These are phyloP conservation scores for Meloe dianella DNA, from an alignment of 2,888 invertebrate species.

Conservation along the genomic window DNA sequence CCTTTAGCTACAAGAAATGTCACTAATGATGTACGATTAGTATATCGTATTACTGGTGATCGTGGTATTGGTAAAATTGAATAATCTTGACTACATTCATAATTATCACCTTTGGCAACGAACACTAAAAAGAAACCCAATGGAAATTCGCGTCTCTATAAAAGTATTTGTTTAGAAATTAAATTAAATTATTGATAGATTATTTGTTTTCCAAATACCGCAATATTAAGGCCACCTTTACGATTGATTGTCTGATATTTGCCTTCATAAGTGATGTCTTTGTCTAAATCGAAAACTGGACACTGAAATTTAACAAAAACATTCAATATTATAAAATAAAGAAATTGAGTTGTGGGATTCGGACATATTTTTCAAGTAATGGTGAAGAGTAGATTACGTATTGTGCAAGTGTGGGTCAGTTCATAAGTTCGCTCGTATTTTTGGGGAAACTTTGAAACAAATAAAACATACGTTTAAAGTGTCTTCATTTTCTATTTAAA, in stretches of 20 bases:
- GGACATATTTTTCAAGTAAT: too few relatives aligned
- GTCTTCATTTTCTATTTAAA: too few relatives aligned
- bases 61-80: conserved; percentile 51
- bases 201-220: conserved; percentile 61
- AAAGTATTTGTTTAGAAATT: conserved; percentile 30
- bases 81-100: conserved; percentile 60
- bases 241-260: conserved; percentile 78
- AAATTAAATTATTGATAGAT: conserved; percentile 13
- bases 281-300: conserved; percentile 81
- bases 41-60: conserved; percentile 15
- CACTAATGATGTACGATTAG: conserved; percentile 54
- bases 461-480: too few relatives aligned
- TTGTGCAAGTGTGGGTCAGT: too few relatives aligned
- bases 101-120: conserved; percentile 73
- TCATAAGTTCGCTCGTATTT: too few relatives aligned
- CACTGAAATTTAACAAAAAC: conserved; percentile 66
- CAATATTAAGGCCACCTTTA: conserved; percentile 77
- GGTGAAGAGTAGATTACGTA: too few relatives aligned
- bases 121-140: conserved; percentile 80
- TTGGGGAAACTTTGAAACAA: too few relatives aligned
- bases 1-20: conserved; percentile 63
- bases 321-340: background rate
- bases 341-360: background rate
- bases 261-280: conserved; percentile 77
- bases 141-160: conserved; percentile 70